Evolutionary conservation across 1,140 invertebrate species (phyloP).

Genomic region (Drosophila mayri): DNA sequence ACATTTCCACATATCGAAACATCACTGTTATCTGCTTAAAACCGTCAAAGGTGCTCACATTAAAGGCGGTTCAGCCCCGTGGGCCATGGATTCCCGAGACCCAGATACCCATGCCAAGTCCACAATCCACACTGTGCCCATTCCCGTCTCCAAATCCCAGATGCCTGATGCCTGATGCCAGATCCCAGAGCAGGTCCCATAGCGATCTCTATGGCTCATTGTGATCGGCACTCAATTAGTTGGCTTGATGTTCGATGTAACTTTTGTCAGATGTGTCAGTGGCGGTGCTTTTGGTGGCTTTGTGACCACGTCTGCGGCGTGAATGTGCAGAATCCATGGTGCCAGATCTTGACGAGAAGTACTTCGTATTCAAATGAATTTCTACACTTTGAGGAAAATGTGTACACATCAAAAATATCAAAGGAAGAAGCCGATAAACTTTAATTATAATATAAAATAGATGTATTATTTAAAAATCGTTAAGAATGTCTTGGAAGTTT

Average conservation of each 20-base stretch:
- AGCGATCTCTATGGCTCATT: slow-evolving; percentile 67
- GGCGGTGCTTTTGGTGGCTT: slow-evolving; percentile 77
- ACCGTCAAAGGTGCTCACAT: slow-evolving; percentile 73
- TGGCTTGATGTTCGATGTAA: slow-evolving; percentile 79
- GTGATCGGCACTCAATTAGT: slow-evolving; percentile 80
- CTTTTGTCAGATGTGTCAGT: slow-evolving; percentile 79
- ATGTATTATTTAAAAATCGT: neutral
- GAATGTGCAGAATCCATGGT: slow-evolving; percentile 74
- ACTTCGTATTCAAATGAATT: slow-evolving; percentile 39
- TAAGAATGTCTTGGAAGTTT: neutral
- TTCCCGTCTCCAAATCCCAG: slow-evolving; percentile 11
- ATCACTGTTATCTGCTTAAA: slow-evolving; percentile 26
- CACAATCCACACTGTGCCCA: slow-evolving; percentile 3
- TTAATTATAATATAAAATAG: neutral
- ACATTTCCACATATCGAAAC: neutral
- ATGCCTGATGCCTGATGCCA: neutral
- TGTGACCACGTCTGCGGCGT: slow-evolving; percentile 70
- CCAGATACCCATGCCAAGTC: slow-evolving; percentile 1
- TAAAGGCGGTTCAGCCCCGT: slow-evolving; percentile 54
- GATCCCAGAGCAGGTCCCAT: slow-evolving; percentile 23
- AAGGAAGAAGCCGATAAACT: neutral
- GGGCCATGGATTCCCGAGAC: slow-evolving; percentile 24
- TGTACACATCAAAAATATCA: neutral
- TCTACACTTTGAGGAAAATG: neutral
- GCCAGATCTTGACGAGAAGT: slow-evolving; percentile 45